Evolutionary conservation across 2,888 invertebrate species (phyloP), one percentile per base, ranked within the genome.

Genomic region (Amphipoea oculea): DNA sequence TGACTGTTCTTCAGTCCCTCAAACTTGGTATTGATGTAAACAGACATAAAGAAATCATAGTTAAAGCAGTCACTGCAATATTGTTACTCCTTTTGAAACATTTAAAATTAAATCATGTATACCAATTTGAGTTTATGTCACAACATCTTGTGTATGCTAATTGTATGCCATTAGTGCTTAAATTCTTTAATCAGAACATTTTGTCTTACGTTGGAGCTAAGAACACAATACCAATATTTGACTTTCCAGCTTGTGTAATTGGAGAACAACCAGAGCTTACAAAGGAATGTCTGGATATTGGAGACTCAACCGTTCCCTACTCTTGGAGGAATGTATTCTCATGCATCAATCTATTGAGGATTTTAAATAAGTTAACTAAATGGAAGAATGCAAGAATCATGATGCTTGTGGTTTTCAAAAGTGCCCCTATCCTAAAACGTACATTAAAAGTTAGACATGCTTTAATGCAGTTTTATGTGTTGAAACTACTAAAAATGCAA

Each of bases 371-470:
- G 96, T 97, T 99, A 79, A 99, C 99, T 66, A 99, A 99, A 95
- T 99, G 99, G 99, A 99, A 99, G 94, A 99, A 99, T 95, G 99
- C 99, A n/a, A 98, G 99, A 86, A 99, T 99, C 83, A 99, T 99
- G 99, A 99, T 99, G 99, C 97, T 99, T 89, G 99, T 99, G 54
- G 99, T 99, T 17, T 99, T 99, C 95, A 99, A 99, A 96, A 99
- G 99, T 80, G 99, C 99, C 6, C 99, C 99, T 3, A 99, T 99
- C 91, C 97, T 99, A 79, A 99, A 99, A 95, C 98, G 99, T 88
- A 99, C 99, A 0, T 97, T 99, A 23, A 99, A 99, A 98, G 99
- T 99, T 5, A 98, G 99, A 75, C 99, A 99, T 94, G 99, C 99
- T 11, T 98, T 99, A 98, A 99, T 99, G 98, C 99, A 99, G 96